Base-by-base conservation (phyloP, 2,797 vertebrate genomes). In the Pseudopleuronectes americanus region DNA sequence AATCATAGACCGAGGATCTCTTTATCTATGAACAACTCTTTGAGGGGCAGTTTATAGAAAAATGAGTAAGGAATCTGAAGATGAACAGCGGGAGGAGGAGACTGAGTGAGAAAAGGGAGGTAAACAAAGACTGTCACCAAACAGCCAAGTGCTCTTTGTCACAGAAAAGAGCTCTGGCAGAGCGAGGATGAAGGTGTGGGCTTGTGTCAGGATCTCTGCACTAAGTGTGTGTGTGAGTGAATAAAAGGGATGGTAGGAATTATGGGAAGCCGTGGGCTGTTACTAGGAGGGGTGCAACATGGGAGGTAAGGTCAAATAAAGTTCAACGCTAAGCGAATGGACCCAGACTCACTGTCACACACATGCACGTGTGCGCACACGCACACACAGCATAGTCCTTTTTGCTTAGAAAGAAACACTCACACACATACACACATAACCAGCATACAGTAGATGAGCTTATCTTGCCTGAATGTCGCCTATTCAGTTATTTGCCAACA, bases 261-360 rank as follows among this genome's bases (percentile, higher is more conserved):
- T 82, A 74, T 80, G 69, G 63, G 56, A 85, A 84, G 57, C 63
- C 6, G 63, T 80, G 70, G 85, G 83, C 88, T 78, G 75, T 85
- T 85, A 60, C 47, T 13, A 3, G 62, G 64, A 80, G 49, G 49
- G 68, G 76, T 90, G 89, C 84, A 89, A 84, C 69, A 85, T 83
- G 88, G 84, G 87, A 91, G 80, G 74, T 83, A 57, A 79, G 90
- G 89, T 92, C 87, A 90, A 68, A 64, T 13, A 85, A 80, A 92
- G 91, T 92, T 92, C 89, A 91, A n/a, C 31, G 22, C 57, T 54
- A 59, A 84, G 67, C 5, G 22, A 56, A 57, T 31, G 76, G 79
- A 79, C 80, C 84, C 85, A 86, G 83, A 84, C 88, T 64, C 67
- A 84, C 79, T 69, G 70, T 87, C 59, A 77, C 41, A 80, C 60